Conservation (phyloP, 2,797 vertebrate genomes). For the Harpagifer antarcticus region DNA sequence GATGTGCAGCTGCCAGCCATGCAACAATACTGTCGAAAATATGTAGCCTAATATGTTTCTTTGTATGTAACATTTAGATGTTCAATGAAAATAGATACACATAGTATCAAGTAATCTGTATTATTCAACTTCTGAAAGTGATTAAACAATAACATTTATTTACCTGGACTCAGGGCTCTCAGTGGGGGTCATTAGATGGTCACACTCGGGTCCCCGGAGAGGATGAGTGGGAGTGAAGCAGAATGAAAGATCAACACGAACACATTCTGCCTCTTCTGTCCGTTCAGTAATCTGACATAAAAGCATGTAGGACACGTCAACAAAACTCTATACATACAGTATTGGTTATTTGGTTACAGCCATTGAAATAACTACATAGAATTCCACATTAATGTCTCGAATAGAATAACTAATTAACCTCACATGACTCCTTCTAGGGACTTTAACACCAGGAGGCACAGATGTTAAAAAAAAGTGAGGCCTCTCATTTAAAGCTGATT, state of each 20-base stretch:
- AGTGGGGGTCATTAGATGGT: conserved; percentile 50
- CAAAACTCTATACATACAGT: neutral
- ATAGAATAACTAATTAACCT: neutral
- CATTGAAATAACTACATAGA: neutral
- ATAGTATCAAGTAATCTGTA: neutral
- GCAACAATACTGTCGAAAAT: too few relatives aligned
- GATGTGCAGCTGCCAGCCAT: neutral
- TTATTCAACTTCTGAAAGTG: neutral
- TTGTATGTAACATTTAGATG: neutral
- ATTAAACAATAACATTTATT: conserved; percentile 11
- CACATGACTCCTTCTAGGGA: neutral
- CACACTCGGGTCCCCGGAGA: conserved; percentile 30
- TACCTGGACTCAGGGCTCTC: conserved; percentile 27
- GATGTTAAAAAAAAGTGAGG: neutral
- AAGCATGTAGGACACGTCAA: neutral
- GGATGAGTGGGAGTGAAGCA: conserved; percentile 21
- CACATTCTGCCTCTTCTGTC: neutral
- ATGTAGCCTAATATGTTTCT: neutral
- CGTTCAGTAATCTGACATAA: neutral
- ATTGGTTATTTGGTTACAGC: neutral
- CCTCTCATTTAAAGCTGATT: neutral
- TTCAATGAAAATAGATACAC: neutral
- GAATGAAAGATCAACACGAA: conserved; percentile 11
- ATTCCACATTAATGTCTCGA: neutral
- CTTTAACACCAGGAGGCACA: neutral